Conservation (phyloP, 1,140 invertebrate genomes). For the Lepidurus packardi region DNA sequence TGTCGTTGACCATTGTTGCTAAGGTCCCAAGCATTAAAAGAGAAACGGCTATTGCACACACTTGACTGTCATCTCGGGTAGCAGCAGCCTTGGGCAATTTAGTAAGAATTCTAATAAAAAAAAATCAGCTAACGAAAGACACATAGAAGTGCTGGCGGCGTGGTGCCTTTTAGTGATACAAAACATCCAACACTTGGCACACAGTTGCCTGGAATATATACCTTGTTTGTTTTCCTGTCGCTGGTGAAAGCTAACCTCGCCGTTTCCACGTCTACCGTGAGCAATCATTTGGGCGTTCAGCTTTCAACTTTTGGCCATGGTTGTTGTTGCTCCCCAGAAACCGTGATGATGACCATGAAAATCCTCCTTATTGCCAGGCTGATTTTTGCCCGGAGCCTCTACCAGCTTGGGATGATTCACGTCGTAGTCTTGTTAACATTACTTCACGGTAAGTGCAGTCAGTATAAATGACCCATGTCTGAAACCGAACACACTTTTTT, state of each 20-base stretch:
- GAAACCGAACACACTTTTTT: no score
- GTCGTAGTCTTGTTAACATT: neutral
- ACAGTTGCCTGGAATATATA: neutral
- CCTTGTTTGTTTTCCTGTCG: neutral
- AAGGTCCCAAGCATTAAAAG: neutral
- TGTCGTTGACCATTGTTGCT: neutral
- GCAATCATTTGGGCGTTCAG: no score
- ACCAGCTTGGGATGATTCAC: neutral
- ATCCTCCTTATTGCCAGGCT: conserved; percentile 1
- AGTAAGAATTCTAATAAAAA: neutral
- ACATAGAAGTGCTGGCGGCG: neutral
- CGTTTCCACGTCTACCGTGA: neutral
- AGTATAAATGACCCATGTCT: neutral
- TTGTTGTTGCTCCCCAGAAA: conserved; percentile 7
- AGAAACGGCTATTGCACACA: conserved; percentile 12
- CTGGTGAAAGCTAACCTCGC: neutral
- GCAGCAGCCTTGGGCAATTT: neutral
- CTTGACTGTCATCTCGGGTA: conserved; percentile 8
- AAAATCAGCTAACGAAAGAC: neutral
- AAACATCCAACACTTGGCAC: neutral
- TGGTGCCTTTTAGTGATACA: neutral
- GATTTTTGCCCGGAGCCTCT: neutral
- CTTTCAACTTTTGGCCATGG: conserved; percentile 2
- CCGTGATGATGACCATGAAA: neutral
- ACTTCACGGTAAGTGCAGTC: conserved; percentile 8